These are phyloP conservation scores for Sycophaga agraensis DNA, from an alignment of 1,140 invertebrate species.

Conservation along the genomic window DNA sequence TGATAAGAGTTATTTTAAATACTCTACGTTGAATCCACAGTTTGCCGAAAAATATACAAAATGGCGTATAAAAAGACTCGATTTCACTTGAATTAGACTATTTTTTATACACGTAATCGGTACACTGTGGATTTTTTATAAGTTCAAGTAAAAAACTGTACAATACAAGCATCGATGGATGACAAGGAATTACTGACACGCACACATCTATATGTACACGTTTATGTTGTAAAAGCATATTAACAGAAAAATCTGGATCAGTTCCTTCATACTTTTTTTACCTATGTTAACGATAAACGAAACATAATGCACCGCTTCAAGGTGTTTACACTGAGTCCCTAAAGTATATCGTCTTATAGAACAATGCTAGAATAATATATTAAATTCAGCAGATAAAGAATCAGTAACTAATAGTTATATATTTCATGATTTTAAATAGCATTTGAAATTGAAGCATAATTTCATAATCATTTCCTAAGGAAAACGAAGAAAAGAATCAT, in stretches of 20 bases:
- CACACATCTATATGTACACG: neutral
- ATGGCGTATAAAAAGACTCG: constrained; percentile 13
- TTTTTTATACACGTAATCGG: constrained; percentile 17
- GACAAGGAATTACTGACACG: neutral
- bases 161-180: neutral
- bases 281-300: neutral
- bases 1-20: neutral
- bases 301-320: too few relatives aligned
- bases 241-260: neutral
- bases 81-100: neutral
- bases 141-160: constrained; percentile 21
- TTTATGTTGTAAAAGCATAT: too few relatives aligned
- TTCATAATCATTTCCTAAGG: too few relatives aligned
- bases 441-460: too few relatives aligned
- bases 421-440: too few relatives aligned
- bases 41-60: neutral
- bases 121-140: neutral
- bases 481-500: too few relatives aligned
- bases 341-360: too few relatives aligned
- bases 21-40: neutral
- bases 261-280: neutral
- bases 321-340: too few relatives aligned
- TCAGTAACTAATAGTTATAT: too few relatives aligned
- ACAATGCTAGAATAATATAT: too few relatives aligned
- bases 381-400: too few relatives aligned